These are phyloP conservation scores for Asarcornis scutulata DNA, from an alignment of 2,113 vertebrate species.

Conservation along the genomic window DNA sequence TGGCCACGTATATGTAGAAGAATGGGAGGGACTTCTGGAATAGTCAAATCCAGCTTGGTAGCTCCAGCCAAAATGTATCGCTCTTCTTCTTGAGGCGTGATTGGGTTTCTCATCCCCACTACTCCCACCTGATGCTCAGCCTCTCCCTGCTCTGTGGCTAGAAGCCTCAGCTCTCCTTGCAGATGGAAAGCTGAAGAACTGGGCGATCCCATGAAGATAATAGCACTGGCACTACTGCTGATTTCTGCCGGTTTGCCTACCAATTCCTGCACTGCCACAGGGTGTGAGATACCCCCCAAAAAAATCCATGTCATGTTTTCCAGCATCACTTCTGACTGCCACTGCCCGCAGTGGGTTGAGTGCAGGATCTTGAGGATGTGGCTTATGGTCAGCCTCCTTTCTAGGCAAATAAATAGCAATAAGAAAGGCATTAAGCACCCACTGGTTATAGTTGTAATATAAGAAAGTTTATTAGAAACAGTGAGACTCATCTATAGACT, in stretches of 20 bases:
- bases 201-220: neutral
- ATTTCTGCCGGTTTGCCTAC: neutral
- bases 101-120: neutral
- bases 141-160: accelerated
- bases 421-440: neutral
- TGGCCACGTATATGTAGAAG: neutral
- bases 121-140: neutral
- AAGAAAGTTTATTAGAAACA: neutral
- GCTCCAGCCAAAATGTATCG: neutral
- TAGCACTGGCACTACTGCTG: accelerated
- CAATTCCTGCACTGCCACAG: neutral
- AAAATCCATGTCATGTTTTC: neutral
- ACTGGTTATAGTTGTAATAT: neutral
- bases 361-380: neutral
- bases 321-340: neutral
- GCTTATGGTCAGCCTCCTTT: neutral
- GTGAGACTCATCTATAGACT: neutral
- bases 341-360: neutral
- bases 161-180: neutral
- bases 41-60: neutral
- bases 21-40: neutral
- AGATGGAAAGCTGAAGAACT: neutral
- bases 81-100: neutral
- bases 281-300: neutral
- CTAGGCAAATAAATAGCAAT: neutral